Evolutionary conservation across 23 tunicate species (phyloP).

Genomic region (Halocynthia aurantium): DNA sequence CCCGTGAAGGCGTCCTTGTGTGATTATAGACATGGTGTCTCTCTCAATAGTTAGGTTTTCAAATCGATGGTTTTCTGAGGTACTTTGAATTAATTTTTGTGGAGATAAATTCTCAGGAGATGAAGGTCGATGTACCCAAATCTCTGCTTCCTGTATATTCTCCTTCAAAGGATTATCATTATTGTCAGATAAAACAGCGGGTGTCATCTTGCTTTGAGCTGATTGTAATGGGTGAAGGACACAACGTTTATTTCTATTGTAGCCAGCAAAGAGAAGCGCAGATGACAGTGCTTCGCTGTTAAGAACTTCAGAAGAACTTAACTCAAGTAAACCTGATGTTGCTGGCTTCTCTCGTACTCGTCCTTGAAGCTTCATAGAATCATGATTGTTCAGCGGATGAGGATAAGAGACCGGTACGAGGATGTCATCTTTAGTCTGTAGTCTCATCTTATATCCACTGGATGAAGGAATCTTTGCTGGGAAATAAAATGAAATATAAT

Average conservation of each 20-base stretch:
- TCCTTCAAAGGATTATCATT: no score
- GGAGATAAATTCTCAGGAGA: no score
- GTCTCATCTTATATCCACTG: constrained; percentile 6
- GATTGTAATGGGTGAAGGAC: no score
- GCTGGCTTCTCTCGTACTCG: constrained; percentile 42
- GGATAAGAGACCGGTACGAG: not conserved
- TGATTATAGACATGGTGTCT: constrained; percentile 18
- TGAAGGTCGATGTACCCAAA: no score
- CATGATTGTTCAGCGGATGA: not conserved
- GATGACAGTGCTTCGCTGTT: constrained; percentile 38
- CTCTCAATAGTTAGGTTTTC: not conserved
- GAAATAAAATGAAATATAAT: not conserved
- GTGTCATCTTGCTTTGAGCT: no score
- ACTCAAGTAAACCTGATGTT: constrained; percentile 14
- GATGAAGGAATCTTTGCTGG: not conserved
- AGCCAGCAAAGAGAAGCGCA: constrained; percentile 29
- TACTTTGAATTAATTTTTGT: no score
- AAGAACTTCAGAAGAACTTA: constrained; percentile 38
- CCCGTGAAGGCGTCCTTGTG: constrained; percentile 24
- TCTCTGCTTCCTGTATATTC: no score
- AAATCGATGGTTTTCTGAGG: not conserved
- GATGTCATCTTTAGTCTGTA: constrained; percentile 3
- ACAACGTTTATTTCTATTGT: not conserved
- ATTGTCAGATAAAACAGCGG: no score
- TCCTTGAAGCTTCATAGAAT: not conserved